Percentiles rank a stretch among this genome's conserved stretches.
Evolutionary conservation across 2,797 vertebrate genomes (phyloP).

Genomic region (Fistularia tabacaria): DNA sequence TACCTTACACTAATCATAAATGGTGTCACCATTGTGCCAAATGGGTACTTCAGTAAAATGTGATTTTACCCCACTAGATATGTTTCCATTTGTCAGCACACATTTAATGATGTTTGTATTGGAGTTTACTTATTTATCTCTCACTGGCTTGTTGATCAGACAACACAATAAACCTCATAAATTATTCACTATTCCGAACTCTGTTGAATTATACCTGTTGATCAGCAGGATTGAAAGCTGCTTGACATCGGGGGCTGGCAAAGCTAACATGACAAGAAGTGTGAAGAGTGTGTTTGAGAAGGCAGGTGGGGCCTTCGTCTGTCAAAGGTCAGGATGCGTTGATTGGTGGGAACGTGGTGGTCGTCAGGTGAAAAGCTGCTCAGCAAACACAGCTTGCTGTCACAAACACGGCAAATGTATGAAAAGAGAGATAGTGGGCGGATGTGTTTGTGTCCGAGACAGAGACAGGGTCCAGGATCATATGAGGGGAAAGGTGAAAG

Average conservation of each 20-base stretch:
- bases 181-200: not conserved
- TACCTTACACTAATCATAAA: no score
- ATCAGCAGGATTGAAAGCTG: slow-evolving; percentile 38
- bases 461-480: slow-evolving; percentile 3
- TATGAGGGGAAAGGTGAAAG: slow-evolving; percentile 25
- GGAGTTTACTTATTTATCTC: no score
- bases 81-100: no score
- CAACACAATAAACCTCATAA: no score
- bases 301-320: slow-evolving; percentile 42
- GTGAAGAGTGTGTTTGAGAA: slow-evolving; percentile 30
- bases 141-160: no score
- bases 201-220: slow-evolving; percentile 39
- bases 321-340: slow-evolving; percentile 56
- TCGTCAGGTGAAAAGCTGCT: slow-evolving; percentile 31
- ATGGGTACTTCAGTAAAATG: no score
- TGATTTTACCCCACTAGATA: no score
- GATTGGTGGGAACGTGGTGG: slow-evolving; percentile 23
- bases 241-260: slow-evolving; percentile 61
- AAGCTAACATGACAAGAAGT: slow-evolving; percentile 45
- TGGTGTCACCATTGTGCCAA: no score
- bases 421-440: slow-evolving; percentile 29
- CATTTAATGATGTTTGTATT: no score
- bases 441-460: not conserved
- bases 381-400: slow-evolving; percentile 61
- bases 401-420: slow-evolving; percentile 41